These are phyloP conservation scores for Nezara viridula DNA, from an alignment of 2,888 invertebrate genomes.

Conservation along the genomic window DNA sequence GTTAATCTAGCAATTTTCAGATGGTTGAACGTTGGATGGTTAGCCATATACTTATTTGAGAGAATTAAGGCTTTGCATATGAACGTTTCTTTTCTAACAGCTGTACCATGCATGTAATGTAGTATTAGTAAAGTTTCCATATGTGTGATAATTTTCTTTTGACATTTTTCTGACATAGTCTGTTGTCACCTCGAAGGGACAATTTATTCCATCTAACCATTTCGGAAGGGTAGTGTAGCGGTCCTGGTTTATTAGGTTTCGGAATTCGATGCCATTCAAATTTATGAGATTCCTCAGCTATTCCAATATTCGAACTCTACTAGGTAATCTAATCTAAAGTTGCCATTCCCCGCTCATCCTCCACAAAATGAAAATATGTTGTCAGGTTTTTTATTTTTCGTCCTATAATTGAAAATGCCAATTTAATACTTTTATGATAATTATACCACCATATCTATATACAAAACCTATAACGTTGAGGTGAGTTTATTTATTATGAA, in stretches of 20 bases:
- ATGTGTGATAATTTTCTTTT: not conserved
- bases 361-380: not conserved
- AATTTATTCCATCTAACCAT: not conserved
- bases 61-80: too few species aligned
- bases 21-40: too few species aligned
- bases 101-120: too few species aligned
- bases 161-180: not conserved
- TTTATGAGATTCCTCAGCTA: conserved; percentile 9
- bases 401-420: not conserved
- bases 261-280: conserved; percentile 21
- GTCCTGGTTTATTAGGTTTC: conserved; percentile 7
- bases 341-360: not conserved
- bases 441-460: too few species aligned
- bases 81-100: too few species aligned
- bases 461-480: too few species aligned
- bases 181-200: not conserved
- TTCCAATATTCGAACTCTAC: not conserved
- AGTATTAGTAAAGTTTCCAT: too few species aligned
- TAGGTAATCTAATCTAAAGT: conserved; percentile 8
- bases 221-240: conserved; percentile 3
- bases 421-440: too few species aligned
- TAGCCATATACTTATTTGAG: too few species aligned
- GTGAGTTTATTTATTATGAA: too few species aligned
- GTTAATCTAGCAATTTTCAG: too few species aligned
- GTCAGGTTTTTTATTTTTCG: not conserved